Percentiles rank a stretch among this genome's conserved stretches.
These are phyloP conservation scores for Neomonachus schauinslandi DNA, from an alignment of 2,113 vertebrate genomes.

Conservation along the genomic window DNA sequence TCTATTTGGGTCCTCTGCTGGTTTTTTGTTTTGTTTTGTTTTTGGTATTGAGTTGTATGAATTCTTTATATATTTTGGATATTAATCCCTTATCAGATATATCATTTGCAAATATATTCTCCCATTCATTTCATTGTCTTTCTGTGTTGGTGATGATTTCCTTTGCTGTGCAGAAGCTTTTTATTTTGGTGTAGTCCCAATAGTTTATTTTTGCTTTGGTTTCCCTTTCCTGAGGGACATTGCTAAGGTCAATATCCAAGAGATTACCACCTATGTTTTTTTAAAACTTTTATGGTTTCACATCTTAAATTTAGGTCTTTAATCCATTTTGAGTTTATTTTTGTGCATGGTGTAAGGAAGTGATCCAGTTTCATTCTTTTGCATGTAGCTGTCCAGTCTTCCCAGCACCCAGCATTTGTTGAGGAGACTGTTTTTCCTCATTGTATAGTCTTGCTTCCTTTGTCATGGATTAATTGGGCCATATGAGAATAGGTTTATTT, in stretches of 20 bases:
- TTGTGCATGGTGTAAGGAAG: neutral
- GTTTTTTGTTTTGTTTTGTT: neutral
- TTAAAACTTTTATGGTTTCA: neutral
- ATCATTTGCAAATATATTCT: neutral
- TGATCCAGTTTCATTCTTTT: neutral
- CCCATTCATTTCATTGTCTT: neutral
- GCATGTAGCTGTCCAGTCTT: neutral
- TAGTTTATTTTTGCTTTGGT: neutral
- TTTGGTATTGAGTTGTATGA: neutral
- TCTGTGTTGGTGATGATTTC: neutral
- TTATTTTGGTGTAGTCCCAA: neutral
- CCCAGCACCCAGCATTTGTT: neutral
- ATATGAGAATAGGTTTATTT: neutral
- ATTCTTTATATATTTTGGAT: neutral
- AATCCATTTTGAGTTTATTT: neutral
- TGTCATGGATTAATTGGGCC: neutral
- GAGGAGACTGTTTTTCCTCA: neutral
- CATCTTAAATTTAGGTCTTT: neutral
- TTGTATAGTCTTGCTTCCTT: neutral
- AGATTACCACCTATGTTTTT: neutral
- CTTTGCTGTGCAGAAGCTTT: neutral
- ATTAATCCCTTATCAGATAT: neutral
- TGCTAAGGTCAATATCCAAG: neutral
- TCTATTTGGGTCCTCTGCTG: neutral
- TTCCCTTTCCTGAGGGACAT: neutral